Percentiles rank a stretch among this genome's conserved stretches.
phyloP scores from a whole-genome alignment of 2,888 invertebrate species.

The Neocrepidodera transversa region DNA sequence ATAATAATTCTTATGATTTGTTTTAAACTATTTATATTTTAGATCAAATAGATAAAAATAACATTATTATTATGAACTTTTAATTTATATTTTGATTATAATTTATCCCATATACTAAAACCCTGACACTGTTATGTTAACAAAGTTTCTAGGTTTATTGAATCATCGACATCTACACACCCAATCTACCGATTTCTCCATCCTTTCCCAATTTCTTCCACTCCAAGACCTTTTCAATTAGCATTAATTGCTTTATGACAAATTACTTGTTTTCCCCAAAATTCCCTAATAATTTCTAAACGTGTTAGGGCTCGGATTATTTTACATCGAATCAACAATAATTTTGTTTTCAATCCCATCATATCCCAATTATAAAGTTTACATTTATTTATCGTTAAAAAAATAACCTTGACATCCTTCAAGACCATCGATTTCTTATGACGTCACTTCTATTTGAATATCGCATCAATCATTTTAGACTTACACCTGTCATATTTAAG shows the following conservation, averaged over 20 bases:
- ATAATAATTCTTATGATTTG: neutral
- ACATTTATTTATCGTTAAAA: too few relatives aligned
- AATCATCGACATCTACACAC: constrained; percentile 8
- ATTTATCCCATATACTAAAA: neutral
- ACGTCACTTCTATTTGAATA: neutral
- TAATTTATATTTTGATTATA: neutral
- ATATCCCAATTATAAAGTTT: neutral
- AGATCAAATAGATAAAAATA: too few relatives aligned
- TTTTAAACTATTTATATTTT: neutral
- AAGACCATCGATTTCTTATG: too few relatives aligned
- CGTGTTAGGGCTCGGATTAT: too few relatives aligned
- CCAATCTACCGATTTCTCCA: neutral
- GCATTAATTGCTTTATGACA: constrained; percentile 25
- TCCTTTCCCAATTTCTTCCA: constrained; percentile 12
- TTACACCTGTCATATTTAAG: too few relatives aligned
- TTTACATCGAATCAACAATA: neutral
- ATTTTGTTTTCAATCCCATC: too few relatives aligned
- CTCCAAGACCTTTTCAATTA: constrained; percentile 20
- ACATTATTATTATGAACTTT: too few relatives aligned
- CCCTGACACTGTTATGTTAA: constrained; percentile 1
- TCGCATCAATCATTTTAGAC: too few relatives aligned
- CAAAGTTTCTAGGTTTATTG: constrained; percentile 6
- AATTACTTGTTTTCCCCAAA: constrained; percentile 18
- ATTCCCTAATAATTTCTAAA: too few relatives aligned
- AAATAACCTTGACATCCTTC: too few relatives aligned